Base-by-base conservation (phyloP, 2,797 vertebrate species). In the Amniataba percoides region DNA sequence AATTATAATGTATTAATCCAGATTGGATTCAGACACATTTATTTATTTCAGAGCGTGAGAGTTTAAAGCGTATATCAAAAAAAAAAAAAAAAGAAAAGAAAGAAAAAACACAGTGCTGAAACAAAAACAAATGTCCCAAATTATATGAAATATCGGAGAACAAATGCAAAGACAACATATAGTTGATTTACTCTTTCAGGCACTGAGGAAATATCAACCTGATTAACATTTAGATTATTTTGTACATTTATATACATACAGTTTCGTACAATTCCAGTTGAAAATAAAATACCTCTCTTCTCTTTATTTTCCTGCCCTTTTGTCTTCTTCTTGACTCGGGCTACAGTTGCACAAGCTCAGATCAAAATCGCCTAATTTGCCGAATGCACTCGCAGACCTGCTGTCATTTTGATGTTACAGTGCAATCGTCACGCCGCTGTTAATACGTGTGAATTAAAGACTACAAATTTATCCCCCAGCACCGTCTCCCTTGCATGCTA, bases 1-100 rank as follows among this genome's bases (percentile, higher is more conserved):
- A 92, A 91, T 93, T 92, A 86, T 89, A 89, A 92, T 87, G 86
- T 92, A 92, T 93, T 93, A 90, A 93, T 94, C 91, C 92, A 92
- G 90, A 92, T 91, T 93, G 82, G 83, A 87, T 88, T 85, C 87
- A 82, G 84, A 90, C 86, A 91, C 88, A 88, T 92, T 91, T 92
- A 90, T 93, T 93, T 91, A 93, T 89, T 91, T 87, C 51, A 75
- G 73, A 88, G 88, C 61, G 67, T 83, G 85, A 83, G 82, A 89
- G 85, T 93, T 91, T 71, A 87, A 91, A 90, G 85, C 68, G 7
- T 80, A 66, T 66, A 79, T 91, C 42, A 74, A 60, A 80, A 80
- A 45, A 56, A 40, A 61, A 61, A 74, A 66, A 39, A 53, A 57
- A 42, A 36, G 57, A 74, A 66, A 39, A 53, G 53, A 42, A 36